These are phyloP conservation scores for Salmo trutta DNA, from an alignment of 2,797 vertebrate species.

Conservation along the genomic window DNA sequence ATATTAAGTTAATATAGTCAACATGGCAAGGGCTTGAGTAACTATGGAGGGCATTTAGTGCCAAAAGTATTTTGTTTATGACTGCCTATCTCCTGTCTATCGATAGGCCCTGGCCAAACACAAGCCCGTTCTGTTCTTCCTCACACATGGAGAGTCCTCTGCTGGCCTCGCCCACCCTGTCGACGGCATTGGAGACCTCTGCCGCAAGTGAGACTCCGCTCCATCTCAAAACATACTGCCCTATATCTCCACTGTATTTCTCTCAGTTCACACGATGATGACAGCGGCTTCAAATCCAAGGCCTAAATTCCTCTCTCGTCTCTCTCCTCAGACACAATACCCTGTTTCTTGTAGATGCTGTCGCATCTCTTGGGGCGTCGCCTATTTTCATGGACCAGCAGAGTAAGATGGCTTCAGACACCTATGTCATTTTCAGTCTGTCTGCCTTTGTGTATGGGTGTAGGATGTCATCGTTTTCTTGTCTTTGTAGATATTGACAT, in stretches of 20 bases:
- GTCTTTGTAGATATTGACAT: slow-evolving; percentile 84
- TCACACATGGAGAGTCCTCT: slow-evolving; percentile 95
- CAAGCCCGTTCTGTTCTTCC: slow-evolving; percentile 89
- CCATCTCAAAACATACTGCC: neutral
- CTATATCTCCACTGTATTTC: neutral
- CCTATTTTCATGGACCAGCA: slow-evolving; percentile 95
- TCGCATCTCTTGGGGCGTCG: slow-evolving; percentile 89
- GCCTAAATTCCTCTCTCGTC: slow-evolving; percentile 13
- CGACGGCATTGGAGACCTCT: slow-evolving; percentile 88
- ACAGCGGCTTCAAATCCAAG: neutral
- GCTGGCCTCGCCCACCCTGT: slow-evolving; percentile 88
- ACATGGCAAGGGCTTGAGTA: neutral
- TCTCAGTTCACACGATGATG: neutral
- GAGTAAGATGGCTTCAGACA: slow-evolving; percentile 70
- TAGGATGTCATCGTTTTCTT: slow-evolving; percentile 5
- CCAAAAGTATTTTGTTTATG: neutral
- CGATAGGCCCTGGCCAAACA: slow-evolving; percentile 81
- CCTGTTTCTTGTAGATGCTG: slow-evolving; percentile 89
- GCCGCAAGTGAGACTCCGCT: slow-evolving; percentile 80
- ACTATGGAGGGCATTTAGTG: neutral
- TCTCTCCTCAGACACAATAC: slow-evolving; percentile 81
- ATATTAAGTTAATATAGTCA: neutral
- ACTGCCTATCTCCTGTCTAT: neutral
- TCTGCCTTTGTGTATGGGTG: neutral
- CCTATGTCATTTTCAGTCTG: neutral